Base-by-base conservation (phyloP, 2,797 vertebrate genomes). In the Spinibarbus caldwelli region DNA sequence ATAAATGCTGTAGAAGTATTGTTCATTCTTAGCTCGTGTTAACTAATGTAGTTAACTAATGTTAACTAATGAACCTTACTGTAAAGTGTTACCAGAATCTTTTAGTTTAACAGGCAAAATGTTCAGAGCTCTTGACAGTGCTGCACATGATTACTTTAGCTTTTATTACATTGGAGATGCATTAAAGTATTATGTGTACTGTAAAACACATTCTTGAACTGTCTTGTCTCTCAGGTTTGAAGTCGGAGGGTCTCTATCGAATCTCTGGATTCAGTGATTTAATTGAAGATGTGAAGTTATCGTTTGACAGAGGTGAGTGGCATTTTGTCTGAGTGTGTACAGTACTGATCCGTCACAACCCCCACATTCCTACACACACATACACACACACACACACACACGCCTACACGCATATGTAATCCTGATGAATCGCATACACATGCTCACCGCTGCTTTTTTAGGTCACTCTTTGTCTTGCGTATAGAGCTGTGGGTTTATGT, bases 241-340 rank as follows among this genome's bases (percentile, higher is more conserved):
- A 96, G 91, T 99, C 98, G 0, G 98, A 99, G 94, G 98, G 98
- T 91, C 96, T 99, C 0, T 99, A 99, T 95, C 96, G 98, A 93
- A 94, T 99, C 88, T 99, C 98, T 89, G 98, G 98, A 93, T 99
- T 99, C 92, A 99, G 96, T 73, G 98, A 99, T 90, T 96, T 98
- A 38, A 98, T 99, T 29, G 98, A 99, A 94, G 98, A 99, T 91
- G 98, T 98, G 94, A 99, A 99, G 95, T 95, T 95, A 94, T 95
- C 98, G 1, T 99, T 99, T 92, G 98, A 99, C 94, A 97, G 98
- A 98, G 98, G 98, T 99, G 91, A 17, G 89, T 84, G 75, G 87
- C 36, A 36, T 38, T 85, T 71, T 5, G 72, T n/a, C n/a, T n/a
- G n/a, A n/a, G n/a, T n/a, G n/a, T 78, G 85, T 72, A n/a, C 57